Base-by-base conservation (phyloP, 2,797 vertebrate genomes). In the Trematomus bernacchii region DNA sequence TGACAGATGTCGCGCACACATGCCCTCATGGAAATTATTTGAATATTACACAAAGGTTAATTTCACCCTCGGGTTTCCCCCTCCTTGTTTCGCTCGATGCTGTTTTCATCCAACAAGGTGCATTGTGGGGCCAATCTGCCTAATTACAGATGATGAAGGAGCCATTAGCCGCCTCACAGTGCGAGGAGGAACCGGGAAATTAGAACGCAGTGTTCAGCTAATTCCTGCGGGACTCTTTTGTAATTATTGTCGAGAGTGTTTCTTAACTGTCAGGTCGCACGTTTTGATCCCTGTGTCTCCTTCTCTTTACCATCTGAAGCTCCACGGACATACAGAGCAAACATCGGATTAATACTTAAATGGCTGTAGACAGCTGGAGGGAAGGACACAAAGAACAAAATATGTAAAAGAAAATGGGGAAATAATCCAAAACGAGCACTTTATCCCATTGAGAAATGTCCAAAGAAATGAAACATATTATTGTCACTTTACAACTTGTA, bases 121-220 rank as follows among this genome's bases (percentile, higher is more conserved):
- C 86, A 89, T 89, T 93, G 77, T 91, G 91, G 91, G 89, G 93
- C 88, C 91, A 89, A 89, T 94, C 88, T 87, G 90, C 87, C 92
- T 92, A 91, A 96, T 96, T 94, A 93, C 89, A 91, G 90, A 89
- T 85, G 91, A 94, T 93, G 90, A 50, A 80, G 92, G 89, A 93
- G 91, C 80, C 61, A 90, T 95, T 92, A 92, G 91, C 87, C 61
- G 91, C 74, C 86, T 89, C 87, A 57, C 68, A 53, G 76, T 18
- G 70, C 18, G 62, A 44, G 47, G 75, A 77, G 82, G 80, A 82
- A 66, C 51, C 79, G 66, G 66, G 50, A 71, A 65, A 80, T 78
- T 57, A 67, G 67, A 71, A 14, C 4, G 6, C 3, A 3, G 40
- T 50, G 71, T 64, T 67, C 18, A 37, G 3, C 21, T 79, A 47